Evolutionary conservation across 2,113 vertebrate genomes (phyloP), one percentile per base, ranked within the genome.

Genomic region (Mesoclemmys tuberculata): DNA sequence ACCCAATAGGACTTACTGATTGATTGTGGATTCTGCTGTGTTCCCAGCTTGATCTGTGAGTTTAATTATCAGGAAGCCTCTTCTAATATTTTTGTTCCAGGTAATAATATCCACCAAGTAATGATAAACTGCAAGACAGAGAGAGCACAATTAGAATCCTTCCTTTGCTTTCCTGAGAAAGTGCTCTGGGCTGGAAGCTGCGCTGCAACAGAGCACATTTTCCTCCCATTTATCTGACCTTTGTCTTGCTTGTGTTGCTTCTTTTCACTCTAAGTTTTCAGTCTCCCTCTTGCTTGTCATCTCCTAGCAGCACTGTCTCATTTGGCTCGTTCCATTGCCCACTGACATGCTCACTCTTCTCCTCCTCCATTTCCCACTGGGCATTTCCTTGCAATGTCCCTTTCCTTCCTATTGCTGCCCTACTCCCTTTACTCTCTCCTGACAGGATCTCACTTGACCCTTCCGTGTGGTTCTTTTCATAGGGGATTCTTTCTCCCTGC

Each of bases 21-120:
- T 98, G 3, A 99, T 97, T 92, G 96, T 98, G 24, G 99, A 97
- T 96, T 99, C 98, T 3, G 98, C 96, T 85, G 97, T 95, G 75
- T 96, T 90, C 46, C 95, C 97, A 9, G 87, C 91, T 56, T 95
- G 87, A n/a, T 98, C 96, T 80, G 82, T 97, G 14, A 99, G 92
- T 90, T 97, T 98, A 82, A 99, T 85, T 26, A 98, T 99, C 26
- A 99, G 95, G 88, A 98, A 98, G 14, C 99, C 99, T 98, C 98
- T 98, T 49, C 94, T 98, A 55, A 92, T 64, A 1, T 97, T 95
- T 86, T 97, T 97, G 93, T 99, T 99, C 99, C 99, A 99, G 2
- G 98, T 98, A 87, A 98, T 84, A 88, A 99, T 98, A 16, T 99
- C 99, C 97, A 99, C 90, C 86, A 94, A 98, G 95, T 99, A 99